Evolutionary conservation across 2,888 invertebrate species (phyloP), one percentile per base, ranked within the genome.

Genomic region (Nowickia ferox): DNA sequence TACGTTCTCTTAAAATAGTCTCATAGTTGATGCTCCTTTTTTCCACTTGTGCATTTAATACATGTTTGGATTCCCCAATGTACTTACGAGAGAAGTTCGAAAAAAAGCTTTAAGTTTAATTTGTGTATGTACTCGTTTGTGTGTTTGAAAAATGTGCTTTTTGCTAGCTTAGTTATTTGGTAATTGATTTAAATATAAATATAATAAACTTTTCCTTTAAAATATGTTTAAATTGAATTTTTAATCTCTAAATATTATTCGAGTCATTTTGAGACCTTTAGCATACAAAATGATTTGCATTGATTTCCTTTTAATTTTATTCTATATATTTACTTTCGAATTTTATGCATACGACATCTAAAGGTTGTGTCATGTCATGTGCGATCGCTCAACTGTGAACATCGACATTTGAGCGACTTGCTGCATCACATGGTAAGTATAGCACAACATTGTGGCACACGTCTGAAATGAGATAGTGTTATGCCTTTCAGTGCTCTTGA

Each of bases 381-480:
- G 75, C 78, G 83, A 84, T 85, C 86, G 82, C 84, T 87, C 87
- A 87, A 87, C 87, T 87, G 83, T 87, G 82, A 30, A 86, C 87
- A 87, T 85, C 85, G 85, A 80, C 87, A 85, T 84, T 84, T 87
- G 76, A 85, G 80, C 59, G 72, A 82, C 38, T 77, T 42, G 46
- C 46, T 19, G 40, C 55, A 19, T 42, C 55, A 40, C 11, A 55
- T 69, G 40, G 22, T 59, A 38, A 9, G n/a, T 46, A n/a, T 19
- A 15, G 63, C 48, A 38, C 10, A 69, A 19, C 55, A 51, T 78
- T 42, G 19, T 66, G 65, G 42, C 57, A 46, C 55, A 72, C 9
- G 84, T 68, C 78, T 69, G 55, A 78, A 84, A 69, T 61, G 68
- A 61, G 61, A 61, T 74, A 68, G 48, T 71, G 57, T 74, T 84